phyloP scores from a whole-genome alignment of 2,113 vertebrate genomes.

The Sitta europaea region DNA sequence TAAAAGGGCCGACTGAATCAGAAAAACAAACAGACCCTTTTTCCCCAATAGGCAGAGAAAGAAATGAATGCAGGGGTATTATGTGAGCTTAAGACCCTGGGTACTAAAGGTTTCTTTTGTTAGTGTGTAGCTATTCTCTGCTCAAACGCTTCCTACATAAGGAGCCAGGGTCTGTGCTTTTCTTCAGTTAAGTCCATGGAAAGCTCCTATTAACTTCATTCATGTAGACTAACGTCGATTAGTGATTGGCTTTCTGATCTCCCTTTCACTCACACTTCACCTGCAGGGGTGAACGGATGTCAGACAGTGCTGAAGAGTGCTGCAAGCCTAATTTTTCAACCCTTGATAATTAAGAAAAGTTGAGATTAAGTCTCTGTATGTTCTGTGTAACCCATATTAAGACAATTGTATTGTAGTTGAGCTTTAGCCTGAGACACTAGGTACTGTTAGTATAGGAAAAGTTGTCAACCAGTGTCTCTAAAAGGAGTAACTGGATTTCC shows the following conservation, averaged over 20 bases:
- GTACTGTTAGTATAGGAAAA: background rate
- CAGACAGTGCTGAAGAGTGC: background rate
- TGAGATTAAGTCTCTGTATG: background rate
- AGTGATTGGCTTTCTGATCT: constrained; percentile 63
- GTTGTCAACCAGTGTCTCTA: background rate
- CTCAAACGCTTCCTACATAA: constrained; percentile 72
- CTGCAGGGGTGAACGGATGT: constrained; percentile 40
- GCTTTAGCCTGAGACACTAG: background rate
- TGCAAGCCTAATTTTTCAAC: background rate
- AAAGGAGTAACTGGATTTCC: background rate
- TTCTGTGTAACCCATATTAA: background rate
- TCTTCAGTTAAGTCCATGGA: constrained; percentile 14
- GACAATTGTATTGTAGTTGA: background rate
- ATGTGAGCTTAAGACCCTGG: constrained; percentile 75
- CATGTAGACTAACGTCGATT: background rate
- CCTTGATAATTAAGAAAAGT: background rate
- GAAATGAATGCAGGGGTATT: constrained; percentile 76
- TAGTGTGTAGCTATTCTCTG: constrained; percentile 68
- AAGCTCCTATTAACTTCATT: constrained; percentile 60
- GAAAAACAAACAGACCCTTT: constrained; percentile 82
- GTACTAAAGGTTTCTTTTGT: constrained; percentile 82
- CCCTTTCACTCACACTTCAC: constrained; percentile 52
- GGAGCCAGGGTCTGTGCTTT: constrained; percentile 31
- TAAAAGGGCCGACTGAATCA: constrained; percentile 74
- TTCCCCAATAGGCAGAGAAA: constrained; percentile 66